Evolutionary conservation across 2,888 invertebrate species (phyloP).

Genomic region (Drosophila aldrichi): DNA sequence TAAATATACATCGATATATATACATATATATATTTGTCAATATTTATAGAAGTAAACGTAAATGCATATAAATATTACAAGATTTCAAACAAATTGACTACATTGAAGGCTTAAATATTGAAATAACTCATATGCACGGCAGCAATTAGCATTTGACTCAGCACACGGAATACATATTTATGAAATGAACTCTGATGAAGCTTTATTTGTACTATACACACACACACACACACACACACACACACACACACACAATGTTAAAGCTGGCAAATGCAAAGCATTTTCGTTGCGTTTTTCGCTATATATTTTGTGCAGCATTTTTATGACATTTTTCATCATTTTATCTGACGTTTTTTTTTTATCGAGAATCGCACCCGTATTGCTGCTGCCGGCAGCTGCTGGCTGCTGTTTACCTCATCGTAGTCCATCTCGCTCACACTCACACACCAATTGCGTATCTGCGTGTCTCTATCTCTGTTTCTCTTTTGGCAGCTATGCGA

Average conservation of each 20-base stretch:
- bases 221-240: conserved; percentile 12
- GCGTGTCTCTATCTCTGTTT: conserved; percentile 6
- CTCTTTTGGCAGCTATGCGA: conserved; percentile 60
- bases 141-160: conserved; percentile 20
- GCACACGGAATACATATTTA: conserved; percentile 21
- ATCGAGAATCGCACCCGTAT: conserved; percentile 20
- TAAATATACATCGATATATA: too few relatives aligned
- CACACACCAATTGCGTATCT: neutral
- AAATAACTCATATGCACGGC: conserved; percentile 6
- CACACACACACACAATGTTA: conserved; percentile 29
- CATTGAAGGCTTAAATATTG: conserved; percentile 3
- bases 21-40: neutral
- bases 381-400: conserved; percentile 15
- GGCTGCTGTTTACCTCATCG: conserved; percentile 8
- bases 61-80: neutral
- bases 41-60: neutral
- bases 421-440: conserved; percentile 11
- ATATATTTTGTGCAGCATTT: conserved; percentile 45
- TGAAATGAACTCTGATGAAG: conserved; percentile 29
- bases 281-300: conserved; percentile 35
- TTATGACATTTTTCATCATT: conserved; percentile 70
- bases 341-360: conserved; percentile 65
- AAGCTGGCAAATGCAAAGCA: conserved; percentile 57
- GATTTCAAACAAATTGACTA: neutral
- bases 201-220: conserved; percentile 27